Base-by-base conservation (phyloP, 2,888 invertebrate genomes). In the Oxycera nigricornis region DNA sequence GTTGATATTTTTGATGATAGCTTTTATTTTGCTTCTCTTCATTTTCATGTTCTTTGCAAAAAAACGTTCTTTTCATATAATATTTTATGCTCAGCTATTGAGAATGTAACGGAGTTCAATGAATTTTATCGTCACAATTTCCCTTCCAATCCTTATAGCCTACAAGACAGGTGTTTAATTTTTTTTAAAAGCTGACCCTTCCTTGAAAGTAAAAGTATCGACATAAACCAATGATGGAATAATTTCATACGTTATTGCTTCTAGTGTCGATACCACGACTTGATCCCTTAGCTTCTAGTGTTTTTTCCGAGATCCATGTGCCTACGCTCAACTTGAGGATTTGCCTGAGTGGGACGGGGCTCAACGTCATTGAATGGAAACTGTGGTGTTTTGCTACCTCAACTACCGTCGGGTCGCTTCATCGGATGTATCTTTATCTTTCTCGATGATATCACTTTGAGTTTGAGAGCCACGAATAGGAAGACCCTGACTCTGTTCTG, bases 301-400 rank as follows among this genome's bases (percentile, higher is more conserved):
- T n/a, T n/a, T 46, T 46, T 46, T 46, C 68, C 52, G 31, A 30
- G 11, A 17, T 30, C 9, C 14, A 30, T 52, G 28, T 68, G 30
- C 52, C 28, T 35, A 35, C 22, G 14, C 20, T 20, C 14, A 9
- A 62, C 2, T 7, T 7, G 9, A 7, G 17, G 2, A 31, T 2
- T 35, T 2, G 2, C 14, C 50, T 26, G 52, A 52, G 68, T 68
- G 50, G 68, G 68, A 52, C 17, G 52, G 41, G 52, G 30, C 52
- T 67, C 67, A 26, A 67, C 52, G 50, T 68, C 68, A 68, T 52
- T 68, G 28, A 68, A 68, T 50, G 68, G 52, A 68, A 50, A 50
- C 39, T 68, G 50, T 46, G 46, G 46, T 20, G 17, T 11, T 30
- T 28, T 2, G 68, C 50, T 68, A 30, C 67, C 67, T 67, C 17